A percentile compares a stretch with the other conserved stretches of the same genome.
These are phyloP conservation scores for Mayetiola destructor DNA, from an alignment of 2,888 invertebrate genomes.

Conservation along the genomic window DNA sequence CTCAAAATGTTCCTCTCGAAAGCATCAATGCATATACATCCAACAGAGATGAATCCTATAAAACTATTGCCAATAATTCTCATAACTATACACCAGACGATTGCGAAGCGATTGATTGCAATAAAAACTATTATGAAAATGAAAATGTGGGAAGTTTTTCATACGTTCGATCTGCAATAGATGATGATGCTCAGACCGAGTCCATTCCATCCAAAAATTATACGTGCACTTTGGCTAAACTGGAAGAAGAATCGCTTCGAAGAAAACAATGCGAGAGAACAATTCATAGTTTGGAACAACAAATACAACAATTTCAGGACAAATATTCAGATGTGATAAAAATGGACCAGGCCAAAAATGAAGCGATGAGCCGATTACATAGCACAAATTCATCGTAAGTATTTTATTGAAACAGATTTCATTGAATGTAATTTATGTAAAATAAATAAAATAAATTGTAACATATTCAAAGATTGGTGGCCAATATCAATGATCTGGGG, in stretches of 20 bases:
- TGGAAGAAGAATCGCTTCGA: slow-evolving; percentile 63
- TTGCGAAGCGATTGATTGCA: too few relatives aligned
- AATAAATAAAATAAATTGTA: not conserved
- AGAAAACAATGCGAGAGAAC: slow-evolving; percentile 63
- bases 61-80: too few relatives aligned
- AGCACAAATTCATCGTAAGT: slow-evolving; percentile 44
- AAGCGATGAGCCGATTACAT: slow-evolving; percentile 48
- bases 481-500: slow-evolving; percentile 23
- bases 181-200: too few relatives aligned
- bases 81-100: too few relatives aligned
- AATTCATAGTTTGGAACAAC: slow-evolving; percentile 58
- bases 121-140: too few relatives aligned
- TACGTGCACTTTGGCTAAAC: too few relatives aligned
- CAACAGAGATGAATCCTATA: too few relatives aligned
- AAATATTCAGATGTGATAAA: slow-evolving; percentile 62
- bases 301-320: slow-evolving; percentile 61
- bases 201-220: too few relatives aligned
- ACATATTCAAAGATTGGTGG: slow-evolving; percentile 21
- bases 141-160: too few relatives aligned
- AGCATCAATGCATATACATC: too few relatives aligned
- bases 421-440: not conserved
- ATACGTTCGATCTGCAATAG: too few relatives aligned
- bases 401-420: not conserved
- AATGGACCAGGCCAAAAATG: slow-evolving; percentile 62
- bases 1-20: too few relatives aligned